Evolutionary conservation across 2,888 invertebrate genomes (phyloP).

Genomic region (Drosophila testacea): DNA sequence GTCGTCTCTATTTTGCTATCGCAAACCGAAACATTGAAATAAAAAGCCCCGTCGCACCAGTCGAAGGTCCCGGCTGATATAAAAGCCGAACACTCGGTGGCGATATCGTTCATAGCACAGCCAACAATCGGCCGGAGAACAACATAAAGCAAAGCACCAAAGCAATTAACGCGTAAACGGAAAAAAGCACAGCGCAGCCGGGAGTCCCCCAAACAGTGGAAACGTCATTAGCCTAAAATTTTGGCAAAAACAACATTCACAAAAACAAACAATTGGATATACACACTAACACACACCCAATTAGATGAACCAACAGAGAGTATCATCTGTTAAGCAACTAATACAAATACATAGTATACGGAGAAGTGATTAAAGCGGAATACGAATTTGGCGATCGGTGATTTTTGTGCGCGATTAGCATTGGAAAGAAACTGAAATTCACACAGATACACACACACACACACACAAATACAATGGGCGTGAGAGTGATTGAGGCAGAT

Average conservation of each 20-base stretch:
- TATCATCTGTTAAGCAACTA: constrained; percentile 30
- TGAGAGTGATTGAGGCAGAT: constrained; percentile 72
- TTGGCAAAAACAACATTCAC: constrained; percentile 15
- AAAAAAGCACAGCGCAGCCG: constrained; percentile 33
- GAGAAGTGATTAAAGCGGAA: constrained; percentile 43
- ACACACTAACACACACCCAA: constrained; percentile 8
- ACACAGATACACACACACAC: constrained; percentile 19
- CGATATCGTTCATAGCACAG: constrained; percentile 53
- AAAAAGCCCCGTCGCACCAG: constrained; percentile 59
- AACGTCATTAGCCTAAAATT: constrained; percentile 31
- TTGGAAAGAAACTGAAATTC: constrained; percentile 46
- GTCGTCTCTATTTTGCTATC: constrained; percentile 26
- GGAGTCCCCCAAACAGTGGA: constrained; percentile 55
- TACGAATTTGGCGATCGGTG: constrained; percentile 47
- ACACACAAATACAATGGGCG: constrained; percentile 66
- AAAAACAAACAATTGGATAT: constrained; percentile 57
- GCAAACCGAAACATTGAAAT: constrained; percentile 23
- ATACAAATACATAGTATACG: constrained; percentile 20
- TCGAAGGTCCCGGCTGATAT: constrained; percentile 46
- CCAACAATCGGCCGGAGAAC: constrained; percentile 28
- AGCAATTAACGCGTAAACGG: constrained; percentile 15
- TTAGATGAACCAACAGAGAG: constrained; percentile 34
- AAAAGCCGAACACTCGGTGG: constrained; percentile 49
- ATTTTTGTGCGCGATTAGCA: constrained; percentile 65
- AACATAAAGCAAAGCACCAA: constrained; percentile 23